A percentile compares a stretch with the other conserved stretches of the same genome.
Conservation (phyloP, 2,113 vertebrate species). For the Zingel zingel region DNA sequence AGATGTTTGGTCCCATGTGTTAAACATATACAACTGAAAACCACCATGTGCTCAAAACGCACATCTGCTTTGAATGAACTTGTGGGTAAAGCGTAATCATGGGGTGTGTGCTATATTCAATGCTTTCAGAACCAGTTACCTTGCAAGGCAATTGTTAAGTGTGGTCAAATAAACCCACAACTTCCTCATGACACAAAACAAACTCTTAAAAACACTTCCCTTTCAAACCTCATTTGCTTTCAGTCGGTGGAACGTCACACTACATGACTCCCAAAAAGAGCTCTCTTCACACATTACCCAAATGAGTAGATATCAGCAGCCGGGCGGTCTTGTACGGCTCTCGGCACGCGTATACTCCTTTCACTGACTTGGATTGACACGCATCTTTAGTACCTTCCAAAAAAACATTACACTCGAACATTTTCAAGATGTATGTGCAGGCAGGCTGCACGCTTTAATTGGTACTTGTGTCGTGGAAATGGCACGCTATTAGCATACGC, state of each 20-base stretch:
- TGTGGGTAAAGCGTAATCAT: background rate
- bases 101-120: background rate
- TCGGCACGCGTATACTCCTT: conserved; percentile 10
- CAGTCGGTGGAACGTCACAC: conserved; percentile 14
- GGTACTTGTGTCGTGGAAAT: conserved; percentile 61
- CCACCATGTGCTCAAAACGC: background rate
- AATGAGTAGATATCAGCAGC: conserved; percentile 38
- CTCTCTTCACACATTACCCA: conserved; percentile 49
- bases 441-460: conserved; percentile 65
- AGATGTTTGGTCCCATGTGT: conserved; percentile 2
- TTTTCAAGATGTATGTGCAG: conserved; percentile 60
- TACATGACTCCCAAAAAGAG: conserved; percentile 18
- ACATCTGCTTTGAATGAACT: conserved; percentile 18
- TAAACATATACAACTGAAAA: background rate
- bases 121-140: background rate
- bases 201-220: conserved; percentile 24
- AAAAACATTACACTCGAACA: conserved; percentile 61
- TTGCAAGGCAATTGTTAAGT: background rate
- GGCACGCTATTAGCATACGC: conserved; percentile 59
- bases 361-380: conserved; percentile 50
- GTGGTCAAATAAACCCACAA: background rate
- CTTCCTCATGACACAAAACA: background rate
- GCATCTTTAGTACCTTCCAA: conserved; percentile 64
- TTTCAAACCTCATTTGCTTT: conserved; percentile 47
- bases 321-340: background rate